These are phyloP conservation scores for Cataglyphis altisquamis DNA, from an alignment of 2,888 invertebrate genomes.

Conservation along the genomic window DNA sequence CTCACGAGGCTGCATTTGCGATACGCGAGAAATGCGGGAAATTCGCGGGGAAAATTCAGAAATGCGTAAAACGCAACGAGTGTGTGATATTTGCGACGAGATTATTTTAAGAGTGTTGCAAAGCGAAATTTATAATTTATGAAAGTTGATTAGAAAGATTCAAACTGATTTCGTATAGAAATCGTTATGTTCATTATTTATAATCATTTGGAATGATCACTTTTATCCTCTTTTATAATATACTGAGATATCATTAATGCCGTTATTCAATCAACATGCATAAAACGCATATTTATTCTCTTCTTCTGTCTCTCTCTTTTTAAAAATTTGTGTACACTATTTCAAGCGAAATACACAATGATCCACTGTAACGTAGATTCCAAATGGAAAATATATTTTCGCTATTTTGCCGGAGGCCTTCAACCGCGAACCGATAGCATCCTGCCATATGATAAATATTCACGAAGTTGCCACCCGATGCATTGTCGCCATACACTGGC, in stretches of 20 bases:
- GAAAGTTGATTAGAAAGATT: background rate
- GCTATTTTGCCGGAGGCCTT: constrained; percentile 46
- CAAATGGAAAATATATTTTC: constrained; percentile 41
- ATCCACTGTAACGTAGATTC: constrained; percentile 22
- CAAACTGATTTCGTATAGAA: background rate
- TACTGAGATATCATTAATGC: background rate
- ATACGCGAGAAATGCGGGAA: constrained; percentile 9
- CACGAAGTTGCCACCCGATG: constrained; percentile 67
- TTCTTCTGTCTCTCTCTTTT: background rate
- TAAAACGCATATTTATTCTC: constrained; percentile 1
- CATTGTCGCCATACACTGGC: constrained; percentile 67
- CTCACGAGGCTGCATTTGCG: constrained; percentile 61
- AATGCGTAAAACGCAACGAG: background rate
- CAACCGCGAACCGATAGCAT: constrained; percentile 64
- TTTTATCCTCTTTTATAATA: background rate
- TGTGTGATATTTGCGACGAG: background rate
- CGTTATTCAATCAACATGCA: constrained; percentile 2
- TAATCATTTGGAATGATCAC: background rate
- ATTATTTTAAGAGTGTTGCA: background rate
- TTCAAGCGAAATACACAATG: constrained; percentile 15
- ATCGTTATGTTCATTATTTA: background rate
- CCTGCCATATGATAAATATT: constrained; percentile 72
- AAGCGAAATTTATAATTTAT: background rate
- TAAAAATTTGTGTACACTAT: constrained; percentile 27
- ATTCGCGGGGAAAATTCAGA: constrained; percentile 23